Evolutionary conservation across 2,797 vertebrate genomes (phyloP).

Genomic region (Cichlasoma orientale): DNA sequence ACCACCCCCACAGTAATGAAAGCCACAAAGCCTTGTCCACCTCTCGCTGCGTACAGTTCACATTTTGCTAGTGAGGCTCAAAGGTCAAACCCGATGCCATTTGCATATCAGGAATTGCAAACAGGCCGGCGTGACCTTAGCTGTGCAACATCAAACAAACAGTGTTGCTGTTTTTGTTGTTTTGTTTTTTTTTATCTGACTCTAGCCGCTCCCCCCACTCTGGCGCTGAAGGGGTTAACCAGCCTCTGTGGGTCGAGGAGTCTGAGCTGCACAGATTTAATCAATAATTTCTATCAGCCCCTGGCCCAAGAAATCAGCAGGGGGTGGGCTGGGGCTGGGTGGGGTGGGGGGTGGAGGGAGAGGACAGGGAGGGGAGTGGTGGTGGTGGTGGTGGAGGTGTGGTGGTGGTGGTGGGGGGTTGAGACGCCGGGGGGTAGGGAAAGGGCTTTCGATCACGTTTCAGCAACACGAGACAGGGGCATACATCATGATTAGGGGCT

Average conservation of each 20-base stretch:
- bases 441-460: conserved; percentile 86
- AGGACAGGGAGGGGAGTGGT: conserved; percentile 31
- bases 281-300: conserved; percentile 94
- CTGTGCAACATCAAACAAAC: conserved; percentile 18
- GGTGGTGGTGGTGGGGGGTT: conserved; percentile 34
- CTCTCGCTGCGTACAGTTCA: conserved; percentile 50
- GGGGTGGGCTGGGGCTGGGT: conserved; percentile 74
- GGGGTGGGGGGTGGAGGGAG: neutral
- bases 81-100: conserved; percentile 64
- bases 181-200: conserved; percentile 33
- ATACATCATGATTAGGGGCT: conserved; percentile 86
- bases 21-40: conserved; percentile 60
- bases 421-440: conserved; percentile 76
- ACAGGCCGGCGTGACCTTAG: conserved; percentile 14
- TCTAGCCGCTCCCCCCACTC: conserved; percentile 53
- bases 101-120: conserved; percentile 56
- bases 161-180: conserved; percentile 16
- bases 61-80: conserved; percentile 36
- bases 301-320: conserved; percentile 86
- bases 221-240: conserved; percentile 85
- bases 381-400: conserved; percentile 33
- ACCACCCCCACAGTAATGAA: conserved; percentile 68
- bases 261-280: conserved; percentile 88
- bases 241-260: conserved; percentile 85
- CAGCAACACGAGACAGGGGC: conserved; percentile 83